Base-by-base conservation (phyloP, 92 coral and sea anemone genomes). In the Nematostella vectensis region DNA sequence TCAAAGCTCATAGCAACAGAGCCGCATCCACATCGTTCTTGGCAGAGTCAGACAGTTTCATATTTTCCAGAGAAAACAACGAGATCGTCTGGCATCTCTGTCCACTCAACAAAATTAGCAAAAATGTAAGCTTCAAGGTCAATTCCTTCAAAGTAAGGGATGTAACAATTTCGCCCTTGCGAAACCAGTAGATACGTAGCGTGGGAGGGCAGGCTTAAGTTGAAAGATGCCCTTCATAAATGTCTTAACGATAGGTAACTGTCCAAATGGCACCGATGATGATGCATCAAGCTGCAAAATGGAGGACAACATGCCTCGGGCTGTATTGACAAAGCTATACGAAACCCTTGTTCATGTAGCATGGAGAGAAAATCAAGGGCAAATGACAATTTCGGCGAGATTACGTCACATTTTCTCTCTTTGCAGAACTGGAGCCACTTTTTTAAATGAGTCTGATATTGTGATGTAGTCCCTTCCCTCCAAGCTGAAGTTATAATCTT, bases 211-310 rank as follows among this genome's bases (percentile, higher is more conserved):
- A 29, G 70, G 81, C 2, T 69, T 68, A 2, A 59, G 43, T 36
- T 74, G 68, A 57, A 66, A 74, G 4, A 66, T 53, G 0, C 74
- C 81, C 39, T 74, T 74, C 81, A 59, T 74, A 29, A 74, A 74
- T 16, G 62, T 55, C 50, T 74, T 67, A 48, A 67, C 75, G 25
- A 74, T 59, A 38, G 75, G 69, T 19, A 58, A 47, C 61, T 74
- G 80, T 48, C 74, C 81, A 66, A 74, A 63, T 30, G 68, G 47
- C 4, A 67, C 42, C 3, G 42, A 55, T 13, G 57, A 42, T 25
- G 54, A 52, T 12, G 25, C 9, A 19, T 65, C 17, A 11, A 74
- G 44, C 51, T 67, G 80, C 24, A 60, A 56, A 58, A 75, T 54
- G 43, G 82, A 51, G 24, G 82, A 75, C 47, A 75, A 55, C 68